Base-by-base conservation (phyloP, 2,113 vertebrate genomes). In the Vulpes vulpes region DNA sequence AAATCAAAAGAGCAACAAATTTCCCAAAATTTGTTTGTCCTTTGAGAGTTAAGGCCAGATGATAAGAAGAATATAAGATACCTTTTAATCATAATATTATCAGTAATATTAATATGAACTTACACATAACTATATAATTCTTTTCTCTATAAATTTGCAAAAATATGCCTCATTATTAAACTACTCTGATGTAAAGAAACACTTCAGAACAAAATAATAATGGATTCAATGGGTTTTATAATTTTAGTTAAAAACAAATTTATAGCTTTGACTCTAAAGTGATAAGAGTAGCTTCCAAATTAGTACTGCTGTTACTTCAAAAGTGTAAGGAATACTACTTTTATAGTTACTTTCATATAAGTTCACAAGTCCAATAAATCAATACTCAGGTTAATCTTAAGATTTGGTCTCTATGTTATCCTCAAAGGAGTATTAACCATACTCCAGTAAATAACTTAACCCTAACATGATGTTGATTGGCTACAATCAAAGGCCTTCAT, bases 171-270 rank as follows among this genome's bases (percentile, higher is more conserved):
- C 82, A 22, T 65, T 87, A n/a, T 49, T 89, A 81, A 92, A 69
- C 8, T 73, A 80, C 69, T 94, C 89, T 81, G n/a, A 88, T 88
- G 4, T 35, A 71, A 93, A 95, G 27, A 57, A 65, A 69, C 20
- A 35, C 32, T 92, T 87, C 65, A 85, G 23, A 88, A 60, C 49
- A 55, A 85, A 78, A 17, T 60, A 27, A 71, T 84, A 69, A 11
- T 49, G 20, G 43, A 71, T 74, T 53, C 89, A 92, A 90, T 62
- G 20, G 19, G 4, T 82, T 85, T 81, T 49, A 79, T 79, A 32
- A 87, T 92, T 93, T 93, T 80, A 78, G 30, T 38, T 76, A 65
- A 95, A 96, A 49, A 2, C 15, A 88, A 65, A 83, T 83, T 32
- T 64, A 35, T 22, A 67, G 12, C 11, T 62, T 22, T 96, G 51